phyloP scores from a whole-genome alignment of 2,888 invertebrate genomes.

The Yponomeuta sedellus region DNA sequence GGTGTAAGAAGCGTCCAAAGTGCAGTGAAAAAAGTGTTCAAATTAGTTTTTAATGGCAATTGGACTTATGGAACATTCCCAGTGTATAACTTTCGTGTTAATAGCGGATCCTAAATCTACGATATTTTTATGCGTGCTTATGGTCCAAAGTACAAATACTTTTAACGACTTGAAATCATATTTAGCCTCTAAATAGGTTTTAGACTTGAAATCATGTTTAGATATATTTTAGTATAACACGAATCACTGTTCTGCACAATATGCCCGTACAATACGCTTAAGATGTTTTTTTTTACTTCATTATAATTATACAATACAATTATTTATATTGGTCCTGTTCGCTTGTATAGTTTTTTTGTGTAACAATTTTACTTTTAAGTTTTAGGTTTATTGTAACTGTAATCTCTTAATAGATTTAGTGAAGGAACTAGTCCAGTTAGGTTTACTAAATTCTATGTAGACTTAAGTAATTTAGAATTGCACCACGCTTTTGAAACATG shows the following conservation, averaged over 20 bases:
- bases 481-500: neutral
- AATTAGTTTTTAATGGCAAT: constrained; percentile 26
- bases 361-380: neutral
- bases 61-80: constrained; percentile 33
- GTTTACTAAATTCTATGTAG: constrained; percentile 55
- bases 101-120: neutral
- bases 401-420: constrained; percentile 44
- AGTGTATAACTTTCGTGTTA: constrained; percentile 15
- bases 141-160: constrained; percentile 56
- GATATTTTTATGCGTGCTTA: constrained; percentile 18
- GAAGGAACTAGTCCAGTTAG: constrained; percentile 70
- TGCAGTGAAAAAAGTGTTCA: constrained; percentile 2
- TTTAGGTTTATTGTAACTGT: constrained; percentile 14
- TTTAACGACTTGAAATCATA: constrained; percentile 29
- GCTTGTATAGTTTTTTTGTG: neutral
- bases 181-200: too few species aligned
- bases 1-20: neutral
- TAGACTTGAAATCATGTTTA: constrained; percentile 25
- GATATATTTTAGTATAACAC: constrained; percentile 18
- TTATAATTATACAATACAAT: neutral
- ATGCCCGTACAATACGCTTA: constrained; percentile 13
- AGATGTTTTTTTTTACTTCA: constrained; percentile 1
- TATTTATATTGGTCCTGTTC: constrained; percentile 9
- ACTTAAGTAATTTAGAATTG: constrained; percentile 28
- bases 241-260: constrained; percentile 15